A percentile compares a stretch with the other conserved stretches of the same genome.
These are phyloP conservation scores for Bovichtus variegatus DNA, from an alignment of 2,797 vertebrate genomes.

Conservation along the genomic window DNA sequence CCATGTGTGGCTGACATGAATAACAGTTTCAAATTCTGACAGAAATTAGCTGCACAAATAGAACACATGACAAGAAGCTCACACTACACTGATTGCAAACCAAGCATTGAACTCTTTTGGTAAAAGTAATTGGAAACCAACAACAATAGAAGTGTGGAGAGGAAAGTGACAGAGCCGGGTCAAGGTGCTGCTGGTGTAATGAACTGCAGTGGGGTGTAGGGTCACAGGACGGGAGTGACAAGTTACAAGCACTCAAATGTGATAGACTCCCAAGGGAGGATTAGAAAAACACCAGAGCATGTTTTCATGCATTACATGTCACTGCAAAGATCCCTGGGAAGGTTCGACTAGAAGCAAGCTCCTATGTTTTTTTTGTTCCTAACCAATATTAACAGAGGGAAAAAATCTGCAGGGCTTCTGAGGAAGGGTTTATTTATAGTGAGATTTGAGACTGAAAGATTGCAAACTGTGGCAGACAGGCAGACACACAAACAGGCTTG, in stretches of 20 bases:
- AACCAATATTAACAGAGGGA: slow-evolving; percentile 42
- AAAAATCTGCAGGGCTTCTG: slow-evolving; percentile 21
- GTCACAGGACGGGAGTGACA: slow-evolving; percentile 70
- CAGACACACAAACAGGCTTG: slow-evolving; percentile 40
- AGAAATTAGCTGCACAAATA: slow-evolving; percentile 66
- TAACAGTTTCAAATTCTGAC: slow-evolving; percentile 48
- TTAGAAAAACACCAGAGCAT: slow-evolving; percentile 76
- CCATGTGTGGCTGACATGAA: slow-evolving; percentile 29
- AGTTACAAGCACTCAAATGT: slow-evolving; percentile 71
- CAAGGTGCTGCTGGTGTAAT: slow-evolving; percentile 62
- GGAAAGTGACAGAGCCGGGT: slow-evolving; percentile 61
- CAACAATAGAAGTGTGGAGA: slow-evolving; percentile 58
- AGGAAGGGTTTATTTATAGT: slow-evolving; percentile 59
- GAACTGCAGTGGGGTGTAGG: slow-evolving; percentile 58
- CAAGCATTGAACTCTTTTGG: slow-evolving; percentile 60
- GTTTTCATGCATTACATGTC: slow-evolving; percentile 77
- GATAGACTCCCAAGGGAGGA: slow-evolving; percentile 75
- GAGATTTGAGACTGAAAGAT: slow-evolving; percentile 48
- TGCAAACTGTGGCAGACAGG: slow-evolving; percentile 45
- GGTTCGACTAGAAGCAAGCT: slow-evolving; percentile 40
- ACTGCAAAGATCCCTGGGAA: slow-evolving; percentile 75
- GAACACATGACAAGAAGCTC: slow-evolving; percentile 36
- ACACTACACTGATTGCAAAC: slow-evolving; percentile 66
- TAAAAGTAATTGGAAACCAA: slow-evolving; percentile 75
- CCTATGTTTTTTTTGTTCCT: slow-evolving; percentile 61